Evolutionary conservation across 2,888 invertebrate species (phyloP).

Genomic region (Agrochola circellaris): DNA sequence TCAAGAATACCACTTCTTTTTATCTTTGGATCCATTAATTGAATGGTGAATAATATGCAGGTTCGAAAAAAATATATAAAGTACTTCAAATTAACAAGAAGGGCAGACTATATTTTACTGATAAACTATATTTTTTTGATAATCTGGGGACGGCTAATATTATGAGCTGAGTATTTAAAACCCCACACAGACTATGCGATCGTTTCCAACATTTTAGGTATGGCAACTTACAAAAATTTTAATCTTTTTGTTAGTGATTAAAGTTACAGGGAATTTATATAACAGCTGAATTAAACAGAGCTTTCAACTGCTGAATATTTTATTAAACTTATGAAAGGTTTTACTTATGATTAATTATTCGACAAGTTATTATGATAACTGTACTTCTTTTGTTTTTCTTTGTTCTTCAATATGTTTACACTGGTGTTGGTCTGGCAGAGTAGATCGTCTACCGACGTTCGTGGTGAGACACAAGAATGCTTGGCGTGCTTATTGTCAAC

Average conservation of each 20-base stretch:
- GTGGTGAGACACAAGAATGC: constrained; percentile 75
- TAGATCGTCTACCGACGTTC: constrained; percentile 69
- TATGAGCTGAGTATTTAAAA: constrained; percentile 22
- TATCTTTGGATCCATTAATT: constrained; percentile 41
- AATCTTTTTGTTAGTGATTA: constrained; percentile 42
- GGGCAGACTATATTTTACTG: constrained; percentile 21
- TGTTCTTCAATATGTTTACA: constrained; percentile 47
- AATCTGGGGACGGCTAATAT: constrained; percentile 46
- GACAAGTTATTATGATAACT: constrained; percentile 28
- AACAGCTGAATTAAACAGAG: constrained; percentile 48
- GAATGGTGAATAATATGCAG: constrained; percentile 5
- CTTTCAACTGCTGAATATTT: constrained; percentile 50
- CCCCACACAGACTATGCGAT: constrained; percentile 16
- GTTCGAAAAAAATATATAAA: constrained; percentile 1
- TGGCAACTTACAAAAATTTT: constrained; percentile 26
- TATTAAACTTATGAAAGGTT: constrained; percentile 39
- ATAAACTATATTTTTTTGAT: constrained; percentile 34
- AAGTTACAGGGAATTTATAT: constrained; percentile 55
- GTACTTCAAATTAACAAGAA: constrained; percentile 14
- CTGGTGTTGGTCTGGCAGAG: constrained; percentile 67
- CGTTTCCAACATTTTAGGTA: constrained; percentile 63
- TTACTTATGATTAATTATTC: constrained; percentile 43
- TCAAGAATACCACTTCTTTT: constrained; percentile 29
- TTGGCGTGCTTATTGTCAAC: constrained; percentile 86
- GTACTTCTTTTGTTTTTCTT: constrained; percentile 24